phyloP scores from a whole-genome alignment of 2,888 invertebrate genomes.

The Melinopterus prodromus region DNA sequence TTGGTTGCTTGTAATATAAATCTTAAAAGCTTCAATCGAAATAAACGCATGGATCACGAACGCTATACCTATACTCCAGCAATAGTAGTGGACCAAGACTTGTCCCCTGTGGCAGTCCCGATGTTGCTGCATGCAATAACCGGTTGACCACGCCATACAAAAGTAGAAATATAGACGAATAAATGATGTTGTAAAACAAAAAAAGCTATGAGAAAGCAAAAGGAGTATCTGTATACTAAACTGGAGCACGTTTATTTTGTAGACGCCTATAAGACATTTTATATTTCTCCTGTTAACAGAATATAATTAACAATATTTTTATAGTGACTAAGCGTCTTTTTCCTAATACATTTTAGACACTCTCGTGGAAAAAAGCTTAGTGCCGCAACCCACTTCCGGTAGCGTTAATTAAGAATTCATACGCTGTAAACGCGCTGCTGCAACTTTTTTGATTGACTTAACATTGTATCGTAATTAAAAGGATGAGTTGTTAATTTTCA shows the following conservation, averaged over 20 bases:
- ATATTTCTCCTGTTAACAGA: not conserved
- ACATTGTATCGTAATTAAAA: constrained; percentile 35
- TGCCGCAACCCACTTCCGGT: constrained; percentile 26
- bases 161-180: too few species aligned
- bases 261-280: not conserved
- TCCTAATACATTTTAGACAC: not conserved
- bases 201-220: too few species aligned
- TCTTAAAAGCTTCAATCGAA: too few species aligned
- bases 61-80: too few species aligned
- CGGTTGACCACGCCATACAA: too few species aligned
- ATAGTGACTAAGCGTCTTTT: not conserved
- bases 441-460: constrained; percentile 24
- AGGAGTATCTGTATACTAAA: too few species aligned
- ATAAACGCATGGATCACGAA: too few species aligned
- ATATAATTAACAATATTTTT: not conserved
- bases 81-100: too few species aligned
- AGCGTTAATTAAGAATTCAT: constrained; percentile 29
- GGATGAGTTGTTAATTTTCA: constrained; percentile 35
- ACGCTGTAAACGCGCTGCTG: constrained; percentile 9
- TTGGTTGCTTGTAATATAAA: too few species aligned
- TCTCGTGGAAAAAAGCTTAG: not conserved
- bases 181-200: too few species aligned
- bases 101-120: too few species aligned
- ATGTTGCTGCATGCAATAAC: too few species aligned
- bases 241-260: not conserved